Evolutionary conservation across 2,888 invertebrate genomes (phyloP).

Genomic region (Acleris holmiana): DNA sequence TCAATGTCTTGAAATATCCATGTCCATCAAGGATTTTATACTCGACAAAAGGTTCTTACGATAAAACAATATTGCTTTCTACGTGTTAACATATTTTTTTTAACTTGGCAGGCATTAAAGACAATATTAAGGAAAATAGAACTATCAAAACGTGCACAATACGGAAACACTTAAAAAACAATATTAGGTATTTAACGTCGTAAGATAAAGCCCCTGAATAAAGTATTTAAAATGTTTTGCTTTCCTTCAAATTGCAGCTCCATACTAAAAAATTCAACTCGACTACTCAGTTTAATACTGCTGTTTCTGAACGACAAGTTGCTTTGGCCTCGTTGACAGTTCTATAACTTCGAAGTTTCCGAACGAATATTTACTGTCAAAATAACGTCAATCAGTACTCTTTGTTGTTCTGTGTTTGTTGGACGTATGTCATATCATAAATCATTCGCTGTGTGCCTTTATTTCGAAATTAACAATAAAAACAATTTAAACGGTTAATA

Average conservation of each 20-base stretch:
- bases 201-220: too few relatives aligned
- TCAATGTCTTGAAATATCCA: background rate
- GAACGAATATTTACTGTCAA: conserved; percentile 26
- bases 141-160: too few relatives aligned
- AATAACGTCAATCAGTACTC: conserved; percentile 24
- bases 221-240: too few relatives aligned
- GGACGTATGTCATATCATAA: conserved; percentile 6
- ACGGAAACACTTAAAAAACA: too few relatives aligned
- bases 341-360: conserved; percentile 3
- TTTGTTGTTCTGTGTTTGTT: conserved; percentile 11
- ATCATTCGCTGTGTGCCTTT: conserved; percentile 18
- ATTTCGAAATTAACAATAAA: conserved; percentile 33
- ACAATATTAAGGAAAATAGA: too few relatives aligned
- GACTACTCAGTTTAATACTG: too few relatives aligned
- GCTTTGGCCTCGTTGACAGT: background rate
- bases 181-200: too few relatives aligned
- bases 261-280: too few relatives aligned
- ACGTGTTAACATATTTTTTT: too few relatives aligned
- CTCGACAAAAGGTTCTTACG: background rate
- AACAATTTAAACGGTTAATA: conserved; percentile 14
- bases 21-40: background rate
- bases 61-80: too few relatives aligned
- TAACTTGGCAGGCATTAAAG: too few relatives aligned
- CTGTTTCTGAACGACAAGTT: background rate
- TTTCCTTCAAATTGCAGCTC: too few relatives aligned